Percentiles rank a stretch among this genome's conserved stretches.
phyloP scores from a whole-genome alignment of 2,888 invertebrate species.

The Rhagophthalmus giganteus region DNA sequence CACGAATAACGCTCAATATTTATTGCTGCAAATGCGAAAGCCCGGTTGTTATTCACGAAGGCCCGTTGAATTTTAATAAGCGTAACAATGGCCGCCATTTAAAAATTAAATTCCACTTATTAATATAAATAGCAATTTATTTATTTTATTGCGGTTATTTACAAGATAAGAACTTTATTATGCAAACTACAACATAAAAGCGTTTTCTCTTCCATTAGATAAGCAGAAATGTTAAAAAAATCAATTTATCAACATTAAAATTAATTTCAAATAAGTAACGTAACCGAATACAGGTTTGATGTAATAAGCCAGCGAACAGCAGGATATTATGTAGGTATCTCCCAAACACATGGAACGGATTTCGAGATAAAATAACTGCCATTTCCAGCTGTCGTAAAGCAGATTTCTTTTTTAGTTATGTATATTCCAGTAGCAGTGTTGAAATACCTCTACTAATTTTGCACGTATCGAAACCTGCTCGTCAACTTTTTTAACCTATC shows the following conservation, averaged over 20 bases:
- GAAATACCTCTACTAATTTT: constrained; percentile 19
- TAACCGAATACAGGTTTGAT: not conserved
- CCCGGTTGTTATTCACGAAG: too few relatives aligned
- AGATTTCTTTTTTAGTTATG: constrained; percentile 10
- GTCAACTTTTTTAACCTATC: constrained; percentile 10
- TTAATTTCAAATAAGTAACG: constrained; percentile 1
- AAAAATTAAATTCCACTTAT: constrained; percentile 2
- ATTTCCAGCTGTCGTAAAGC: constrained; percentile 10
- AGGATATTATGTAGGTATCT: not conserved
- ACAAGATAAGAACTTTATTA: constrained; percentile 2
- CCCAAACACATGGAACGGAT: not conserved
- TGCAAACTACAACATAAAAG: not conserved
- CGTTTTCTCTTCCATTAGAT: constrained; percentile 1
- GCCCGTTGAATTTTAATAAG: too few relatives aligned
- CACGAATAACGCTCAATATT: too few relatives aligned
- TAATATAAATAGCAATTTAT: not conserved
- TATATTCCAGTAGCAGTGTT: constrained; percentile 17
- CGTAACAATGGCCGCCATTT: too few relatives aligned
- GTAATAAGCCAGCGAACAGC: not conserved
- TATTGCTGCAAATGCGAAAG: too few relatives aligned
- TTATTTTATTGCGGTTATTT: constrained; percentile 2
- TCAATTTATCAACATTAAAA: constrained; percentile 2
- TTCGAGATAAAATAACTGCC: constrained; percentile 11
- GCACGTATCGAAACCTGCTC: constrained; percentile 15
- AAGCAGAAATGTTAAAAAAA: not conserved